A percentile compares a stretch with the other conserved stretches of the same genome.
Evolutionary conservation across 1,140 invertebrate species (phyloP).

Genomic region (Tetramorium alpestre): DNA sequence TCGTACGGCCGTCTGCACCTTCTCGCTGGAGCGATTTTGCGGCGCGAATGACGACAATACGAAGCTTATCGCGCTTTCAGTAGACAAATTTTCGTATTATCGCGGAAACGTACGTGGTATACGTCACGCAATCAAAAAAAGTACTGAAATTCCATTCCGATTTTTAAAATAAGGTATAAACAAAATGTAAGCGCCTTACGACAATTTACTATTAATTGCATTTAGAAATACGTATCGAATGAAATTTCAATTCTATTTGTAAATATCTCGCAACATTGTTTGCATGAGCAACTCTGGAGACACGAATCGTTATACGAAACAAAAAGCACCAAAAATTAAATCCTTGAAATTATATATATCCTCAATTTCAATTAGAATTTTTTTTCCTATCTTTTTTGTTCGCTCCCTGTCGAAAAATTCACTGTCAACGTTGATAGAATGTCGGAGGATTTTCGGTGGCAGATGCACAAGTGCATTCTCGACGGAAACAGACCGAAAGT

Average conservation of each 20-base stretch:
- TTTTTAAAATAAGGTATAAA: neutral
- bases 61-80: slow-evolving; percentile 38
- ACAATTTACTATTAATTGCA: neutral
- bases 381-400: neutral
- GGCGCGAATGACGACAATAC: slow-evolving; percentile 41
- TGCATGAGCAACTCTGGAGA: neutral
- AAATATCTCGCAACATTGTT: neutral
- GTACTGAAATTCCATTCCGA: neutral
- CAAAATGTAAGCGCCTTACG: neutral
- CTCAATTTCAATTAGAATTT: neutral
- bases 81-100: slow-evolving; percentile 35
- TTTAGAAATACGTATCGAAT: slow-evolving; percentile 15
- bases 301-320: neutral
- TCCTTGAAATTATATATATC: neutral
- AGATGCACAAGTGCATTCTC: neutral
- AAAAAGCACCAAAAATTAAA: neutral
- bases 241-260: neutral
- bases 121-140: neutral
- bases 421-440: neutral
- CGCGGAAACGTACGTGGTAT: neutral
- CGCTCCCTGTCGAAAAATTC: neutral
- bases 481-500: slow-evolving; percentile 21
- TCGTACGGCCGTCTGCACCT: slow-evolving; percentile 53
- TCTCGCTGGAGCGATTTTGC: slow-evolving; percentile 40
- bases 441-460: neutral